phyloP scores from a whole-genome alignment of 2,888 invertebrate genomes.

The Cancer borealis region DNA sequence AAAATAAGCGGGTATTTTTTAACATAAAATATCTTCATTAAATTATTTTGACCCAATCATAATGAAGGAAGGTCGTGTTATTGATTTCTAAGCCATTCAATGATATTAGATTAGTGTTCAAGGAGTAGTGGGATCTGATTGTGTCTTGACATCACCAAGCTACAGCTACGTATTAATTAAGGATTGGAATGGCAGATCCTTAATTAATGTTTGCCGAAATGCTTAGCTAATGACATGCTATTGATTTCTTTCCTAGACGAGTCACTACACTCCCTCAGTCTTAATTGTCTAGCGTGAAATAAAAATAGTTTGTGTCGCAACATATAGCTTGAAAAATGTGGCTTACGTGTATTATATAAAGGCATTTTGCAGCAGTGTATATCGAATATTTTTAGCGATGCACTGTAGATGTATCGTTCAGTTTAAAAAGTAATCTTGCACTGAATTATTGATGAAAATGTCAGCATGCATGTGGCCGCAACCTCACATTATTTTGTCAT shows the following conservation, averaged over 20 bases:
- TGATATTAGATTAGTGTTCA: neutral
- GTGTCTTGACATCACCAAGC: neutral
- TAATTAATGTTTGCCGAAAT: neutral
- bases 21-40: no score
- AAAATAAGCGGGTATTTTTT: no score
- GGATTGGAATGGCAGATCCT: neutral
- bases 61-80: no score
- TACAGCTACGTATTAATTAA: neutral
- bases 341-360: neutral
- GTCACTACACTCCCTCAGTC: neutral
- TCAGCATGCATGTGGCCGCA: no score
- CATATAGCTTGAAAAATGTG: neutral
- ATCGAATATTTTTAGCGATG: neutral
- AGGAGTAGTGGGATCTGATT: neutral
- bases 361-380: neutral
- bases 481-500: neutral
- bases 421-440: neutral
- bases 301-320: neutral
- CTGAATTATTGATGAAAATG: neutral
- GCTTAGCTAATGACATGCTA: neutral
- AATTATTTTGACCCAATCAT: no score
- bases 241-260: neutral
- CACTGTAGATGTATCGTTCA: neutral
- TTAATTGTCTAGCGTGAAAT: neutral
- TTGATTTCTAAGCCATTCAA: neutral